Conservation (phyloP, 2,888 invertebrate species). For the Stenodema calcarata region DNA sequence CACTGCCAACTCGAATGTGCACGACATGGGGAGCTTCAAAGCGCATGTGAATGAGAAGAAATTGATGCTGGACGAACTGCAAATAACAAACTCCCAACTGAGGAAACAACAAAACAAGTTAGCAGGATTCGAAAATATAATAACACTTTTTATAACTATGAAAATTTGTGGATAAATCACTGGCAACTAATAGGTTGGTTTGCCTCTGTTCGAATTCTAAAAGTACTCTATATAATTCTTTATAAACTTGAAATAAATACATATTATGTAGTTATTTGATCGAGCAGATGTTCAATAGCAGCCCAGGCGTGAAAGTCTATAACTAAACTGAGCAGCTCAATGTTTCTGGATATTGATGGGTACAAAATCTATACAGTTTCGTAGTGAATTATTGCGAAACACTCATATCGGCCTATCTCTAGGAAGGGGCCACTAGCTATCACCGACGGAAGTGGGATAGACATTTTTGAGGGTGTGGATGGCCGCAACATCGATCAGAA, state of each 20-base stretch:
- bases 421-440: constrained; percentile 25
- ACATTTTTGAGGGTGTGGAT: neutral
- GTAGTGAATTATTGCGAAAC: too few relatives aligned
- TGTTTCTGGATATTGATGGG: too few relatives aligned
- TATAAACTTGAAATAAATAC: too few relatives aligned
- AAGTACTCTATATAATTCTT: too few relatives aligned
- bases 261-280: too few relatives aligned
- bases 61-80: neutral
- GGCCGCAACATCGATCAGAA: constrained; percentile 5
- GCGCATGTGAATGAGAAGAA: constrained; percentile 13
- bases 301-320: too few relatives aligned
- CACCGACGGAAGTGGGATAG: constrained; percentile 8
- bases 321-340: too few relatives aligned
- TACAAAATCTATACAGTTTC: too few relatives aligned
- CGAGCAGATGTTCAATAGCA: too few relatives aligned
- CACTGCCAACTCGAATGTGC: neutral
- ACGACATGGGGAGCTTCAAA: neutral
- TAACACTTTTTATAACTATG: neutral
- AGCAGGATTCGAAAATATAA: neutral
- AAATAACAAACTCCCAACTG: neutral
- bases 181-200: too few relatives aligned
- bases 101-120: neutral
- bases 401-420: neutral
- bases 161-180: neutral
- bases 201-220: too few relatives aligned